phyloP scores from a whole-genome alignment of 2,797 vertebrate species.

The Tragopan temminckii region DNA sequence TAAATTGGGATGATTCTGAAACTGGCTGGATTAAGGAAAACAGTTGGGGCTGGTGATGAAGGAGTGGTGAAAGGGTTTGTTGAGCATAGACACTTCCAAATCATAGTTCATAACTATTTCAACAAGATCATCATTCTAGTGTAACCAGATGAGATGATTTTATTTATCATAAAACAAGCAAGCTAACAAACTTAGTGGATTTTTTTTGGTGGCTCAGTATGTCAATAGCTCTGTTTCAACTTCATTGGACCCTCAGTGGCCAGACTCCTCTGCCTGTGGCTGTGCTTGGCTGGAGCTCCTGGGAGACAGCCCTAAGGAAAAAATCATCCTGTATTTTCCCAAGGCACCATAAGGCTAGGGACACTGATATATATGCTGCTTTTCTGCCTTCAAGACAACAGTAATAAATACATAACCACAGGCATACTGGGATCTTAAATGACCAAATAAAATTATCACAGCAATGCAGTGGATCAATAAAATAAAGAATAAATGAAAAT shows the following conservation, averaged over 20 bases:
- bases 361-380: accelerated
- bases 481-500: neutral
- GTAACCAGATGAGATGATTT: neutral
- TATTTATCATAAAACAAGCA: neutral
- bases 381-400: neutral
- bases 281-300: accelerated
- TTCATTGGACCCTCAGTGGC: accelerated
- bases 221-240: neutral
- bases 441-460: neutral
- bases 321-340: neutral
- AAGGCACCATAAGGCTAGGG: no score
- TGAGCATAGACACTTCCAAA: neutral
- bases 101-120: neutral
- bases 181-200: neutral
- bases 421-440: neutral
- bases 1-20: neutral
- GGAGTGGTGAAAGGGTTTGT: neutral
- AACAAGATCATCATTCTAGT: neutral
- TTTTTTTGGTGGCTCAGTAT: neutral
- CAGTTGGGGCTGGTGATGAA: neutral
- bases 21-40: neutral
- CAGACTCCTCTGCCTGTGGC: neutral
- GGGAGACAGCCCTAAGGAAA: neutral
- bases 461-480: neutral
- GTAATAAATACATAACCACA: neutral